Evolutionary conservation across 1,140 invertebrate species (phyloP), one percentile per base, ranked within the genome.

Genomic region (Aphaenogaster rudis): DNA sequence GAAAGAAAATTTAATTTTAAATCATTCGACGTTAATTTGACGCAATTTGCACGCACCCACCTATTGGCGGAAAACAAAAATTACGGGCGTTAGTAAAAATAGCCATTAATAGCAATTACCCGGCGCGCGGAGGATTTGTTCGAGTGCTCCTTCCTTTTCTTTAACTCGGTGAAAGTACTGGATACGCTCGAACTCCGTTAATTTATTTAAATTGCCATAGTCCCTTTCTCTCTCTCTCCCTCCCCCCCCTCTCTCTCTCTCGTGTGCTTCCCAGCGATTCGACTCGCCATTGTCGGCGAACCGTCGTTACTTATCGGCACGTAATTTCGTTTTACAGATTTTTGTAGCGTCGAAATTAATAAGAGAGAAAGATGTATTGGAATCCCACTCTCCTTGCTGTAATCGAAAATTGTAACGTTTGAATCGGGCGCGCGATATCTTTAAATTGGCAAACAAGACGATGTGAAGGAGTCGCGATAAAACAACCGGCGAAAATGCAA

Each of bases 121-220:
- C 80, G 71, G 61, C 88, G 91, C 92, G 89, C 88, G 92, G 93
- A 93, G 92, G 21, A 93, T 94, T 94, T 92, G 92, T 94, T 92
- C 91, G 72, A 81, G 71, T 86, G 39, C n/a, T 63, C 36, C 63
- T 74, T 74, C 45, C 61, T 57, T 71, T 77, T 15, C 74, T 86
- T 67, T 28, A 63, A 72, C 59, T 42, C 17, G 45, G 78, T 87
- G 87, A 78, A 67, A 79, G 79, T 52, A 48, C 54, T 71, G 48
- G 72, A 86, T 89, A 87, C 88, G 87, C 81, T 89, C 91, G 91
- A 86, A 87, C 89, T 88, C 85, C 88, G 92, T 94, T 94, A 95
- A 94, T 94, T 95, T 94, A 94, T 95, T 94, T 93, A 94, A 95
- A 94, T 94, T 94, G 91, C 92, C 92, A 74, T 86, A 88, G 57